Conservation (phyloP, 2,113 vertebrate species). For the Trichomycterus rosablanca region DNA sequence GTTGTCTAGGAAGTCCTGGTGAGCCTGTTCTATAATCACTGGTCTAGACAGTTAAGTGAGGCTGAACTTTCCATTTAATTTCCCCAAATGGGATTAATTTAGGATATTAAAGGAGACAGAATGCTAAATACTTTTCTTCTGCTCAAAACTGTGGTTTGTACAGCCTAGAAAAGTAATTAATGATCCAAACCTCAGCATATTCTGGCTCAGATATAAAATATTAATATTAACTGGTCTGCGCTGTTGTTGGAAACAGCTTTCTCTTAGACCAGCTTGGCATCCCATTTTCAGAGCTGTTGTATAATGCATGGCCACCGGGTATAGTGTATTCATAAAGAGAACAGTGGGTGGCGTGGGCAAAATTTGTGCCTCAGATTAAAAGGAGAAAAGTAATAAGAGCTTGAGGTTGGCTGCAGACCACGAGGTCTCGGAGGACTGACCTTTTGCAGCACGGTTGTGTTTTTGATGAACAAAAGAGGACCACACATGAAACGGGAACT, state of each 20-base stretch:
- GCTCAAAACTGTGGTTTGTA: neutral
- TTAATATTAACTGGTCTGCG: slow-evolving; percentile 54
- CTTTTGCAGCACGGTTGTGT: neutral
- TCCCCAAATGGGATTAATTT: slow-evolving; percentile 12
- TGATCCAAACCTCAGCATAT: slow-evolving; percentile 16
- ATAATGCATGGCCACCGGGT: slow-evolving; percentile 41
- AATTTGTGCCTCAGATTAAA: neutral
- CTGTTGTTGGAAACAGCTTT: slow-evolving; percentile 51
- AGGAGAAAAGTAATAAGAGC: slow-evolving; percentile 1
- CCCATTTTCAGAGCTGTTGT: slow-evolving; percentile 41
- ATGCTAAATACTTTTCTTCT: slow-evolving; percentile 9
- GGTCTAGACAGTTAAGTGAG: slow-evolving; percentile 7
- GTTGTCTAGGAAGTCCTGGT: slow-evolving; percentile 14
- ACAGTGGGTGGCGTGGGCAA: slow-evolving; percentile 29
- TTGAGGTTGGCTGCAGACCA: neutral
- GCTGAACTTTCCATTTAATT: slow-evolving; percentile 11
- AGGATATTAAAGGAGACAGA: neutral
- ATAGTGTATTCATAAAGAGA: slow-evolving; percentile 7
- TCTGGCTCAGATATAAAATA: slow-evolving; percentile 57
- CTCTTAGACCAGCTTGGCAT: slow-evolving; percentile 38
- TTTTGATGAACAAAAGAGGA: neutral
- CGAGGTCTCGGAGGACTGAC: neutral
- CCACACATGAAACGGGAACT: slow-evolving; percentile 29
- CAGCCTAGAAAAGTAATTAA: slow-evolving; percentile 50
- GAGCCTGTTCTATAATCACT: slow-evolving; percentile 18